These are phyloP conservation scores for Gephyroberyx darwinii DNA, from an alignment of 2,797 vertebrate species.

Conservation along the genomic window DNA sequence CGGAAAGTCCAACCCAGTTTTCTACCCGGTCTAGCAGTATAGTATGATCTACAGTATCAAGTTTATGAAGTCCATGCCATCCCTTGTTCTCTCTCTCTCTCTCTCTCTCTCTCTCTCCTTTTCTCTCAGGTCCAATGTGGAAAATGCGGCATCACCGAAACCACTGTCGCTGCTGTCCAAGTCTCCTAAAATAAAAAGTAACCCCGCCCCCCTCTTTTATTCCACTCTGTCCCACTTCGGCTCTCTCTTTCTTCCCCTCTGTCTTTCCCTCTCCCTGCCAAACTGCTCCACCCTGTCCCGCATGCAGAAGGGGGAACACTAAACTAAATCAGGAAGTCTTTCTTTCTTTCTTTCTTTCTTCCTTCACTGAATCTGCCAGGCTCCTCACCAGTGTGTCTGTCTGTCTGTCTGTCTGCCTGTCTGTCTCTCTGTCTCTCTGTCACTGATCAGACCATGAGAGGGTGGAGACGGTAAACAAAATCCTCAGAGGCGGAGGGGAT, in stretches of 20 bases:
- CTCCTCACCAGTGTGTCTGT: not conserved
- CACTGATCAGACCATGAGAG: slow-evolving; percentile 51
- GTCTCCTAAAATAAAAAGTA: slow-evolving; percentile 78
- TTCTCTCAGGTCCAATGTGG: slow-evolving; percentile 73
- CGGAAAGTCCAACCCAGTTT: no score
- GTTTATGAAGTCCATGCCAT: slow-evolving; percentile 52
- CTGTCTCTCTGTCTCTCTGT: slow-evolving; percentile 39
- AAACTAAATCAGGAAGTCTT: slow-evolving; percentile 9
- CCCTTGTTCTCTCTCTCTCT: slow-evolving; percentile 54
- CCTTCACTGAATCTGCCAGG: not conserved
- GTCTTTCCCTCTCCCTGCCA: slow-evolving; percentile 53
- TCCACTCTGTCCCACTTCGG: slow-evolving; percentile 49
- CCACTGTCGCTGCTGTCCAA: slow-evolving; percentile 70
- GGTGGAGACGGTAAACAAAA: slow-evolving; percentile 60
- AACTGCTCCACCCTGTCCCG: slow-evolving; percentile 77
- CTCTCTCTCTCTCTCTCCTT: slow-evolving; percentile 31
- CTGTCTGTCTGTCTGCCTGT: not conserved
- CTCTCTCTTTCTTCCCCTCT: slow-evolving; percentile 30
- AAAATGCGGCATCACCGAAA: slow-evolving; percentile 84
- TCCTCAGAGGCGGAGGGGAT: slow-evolving; percentile 51
- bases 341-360: slow-evolving; percentile 1
- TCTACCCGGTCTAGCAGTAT: no score
- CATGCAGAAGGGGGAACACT: slow-evolving; percentile 42
- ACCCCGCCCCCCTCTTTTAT: slow-evolving; percentile 64
- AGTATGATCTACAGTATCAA: no score